Conservation (phyloP, 2,113 vertebrate genomes). For the Neodontobutis hainanensis region DNA sequence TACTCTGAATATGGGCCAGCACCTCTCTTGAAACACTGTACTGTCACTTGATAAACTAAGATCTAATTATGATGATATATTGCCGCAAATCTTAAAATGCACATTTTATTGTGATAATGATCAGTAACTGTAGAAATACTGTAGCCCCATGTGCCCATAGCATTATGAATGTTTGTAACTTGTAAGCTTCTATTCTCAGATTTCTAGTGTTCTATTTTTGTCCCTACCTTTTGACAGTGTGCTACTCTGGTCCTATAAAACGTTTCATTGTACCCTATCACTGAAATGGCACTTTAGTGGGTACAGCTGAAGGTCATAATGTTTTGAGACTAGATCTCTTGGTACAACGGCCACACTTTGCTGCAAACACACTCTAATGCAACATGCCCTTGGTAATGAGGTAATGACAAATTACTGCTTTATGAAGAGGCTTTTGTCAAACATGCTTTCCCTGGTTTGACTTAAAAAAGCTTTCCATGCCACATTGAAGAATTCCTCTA, state of each 20-base stretch:
- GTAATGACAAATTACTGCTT: neutral
- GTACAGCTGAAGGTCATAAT: neutral
- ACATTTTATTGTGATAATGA: too few species aligned
- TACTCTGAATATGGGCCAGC: too few species aligned
- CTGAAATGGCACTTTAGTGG: neutral
- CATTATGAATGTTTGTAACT: too few species aligned
- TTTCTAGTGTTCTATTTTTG: too few species aligned
- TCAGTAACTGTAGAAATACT: too few species aligned
- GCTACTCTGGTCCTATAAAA: neutral
- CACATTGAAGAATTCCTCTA: constrained; percentile 1
- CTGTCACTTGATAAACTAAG: too few species aligned
- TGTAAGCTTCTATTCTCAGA: too few species aligned
- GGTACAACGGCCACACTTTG: neutral
- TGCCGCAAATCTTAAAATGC: too few species aligned
- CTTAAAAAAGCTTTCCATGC: constrained; percentile 1
- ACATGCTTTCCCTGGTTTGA: neutral
- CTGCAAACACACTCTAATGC: neutral
- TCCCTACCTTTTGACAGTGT: neutral
- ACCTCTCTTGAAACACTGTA: too few species aligned
- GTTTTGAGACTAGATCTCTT: neutral
- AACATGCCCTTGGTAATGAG: neutral
- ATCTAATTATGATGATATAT: too few species aligned
- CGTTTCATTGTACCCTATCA: neutral
- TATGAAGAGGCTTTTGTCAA: neutral
- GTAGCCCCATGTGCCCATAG: too few species aligned